A percentile compares a stretch with the other conserved stretches of the same genome.
These are phyloP conservation scores for Catamblyrhynchus diadema DNA, from an alignment of 2,797 vertebrate genomes.

Conservation along the genomic window DNA sequence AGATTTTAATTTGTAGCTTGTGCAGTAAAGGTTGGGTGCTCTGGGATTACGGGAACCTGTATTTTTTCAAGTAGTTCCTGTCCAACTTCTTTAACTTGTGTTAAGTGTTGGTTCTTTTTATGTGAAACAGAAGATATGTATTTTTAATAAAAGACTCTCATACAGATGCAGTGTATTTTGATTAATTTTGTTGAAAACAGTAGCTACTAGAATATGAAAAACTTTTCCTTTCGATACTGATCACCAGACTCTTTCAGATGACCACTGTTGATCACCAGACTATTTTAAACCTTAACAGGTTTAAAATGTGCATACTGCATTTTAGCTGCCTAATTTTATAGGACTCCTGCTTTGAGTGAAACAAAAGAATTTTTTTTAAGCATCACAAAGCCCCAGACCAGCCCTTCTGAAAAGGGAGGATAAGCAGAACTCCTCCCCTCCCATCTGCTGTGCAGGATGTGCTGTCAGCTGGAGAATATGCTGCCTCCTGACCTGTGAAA, in stretches of 20 bases:
- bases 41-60: constrained; percentile 47
- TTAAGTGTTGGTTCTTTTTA: constrained; percentile 47
- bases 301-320: background rate
- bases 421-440: background rate
- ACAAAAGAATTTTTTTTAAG: background rate
- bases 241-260: background rate
- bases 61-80: constrained; percentile 43
- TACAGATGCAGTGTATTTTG: background rate
- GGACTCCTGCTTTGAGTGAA: background rate
- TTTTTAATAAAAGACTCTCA: constrained; percentile 67
- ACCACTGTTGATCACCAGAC: background rate
- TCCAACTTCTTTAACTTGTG: constrained; percentile 2
- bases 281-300: background rate
- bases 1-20: background rate
- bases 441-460: background rate
- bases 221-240: background rate
- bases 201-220: background rate
- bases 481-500: background rate
- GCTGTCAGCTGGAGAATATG: background rate
- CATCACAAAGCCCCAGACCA: background rate
- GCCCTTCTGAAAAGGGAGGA: background rate
- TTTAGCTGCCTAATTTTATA: background rate
- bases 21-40: background rate
- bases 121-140: constrained; percentile 51
- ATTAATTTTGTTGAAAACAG: background rate